Base-by-base conservation (phyloP, 2,888 invertebrate species). In the Apodemia hepburni region DNA sequence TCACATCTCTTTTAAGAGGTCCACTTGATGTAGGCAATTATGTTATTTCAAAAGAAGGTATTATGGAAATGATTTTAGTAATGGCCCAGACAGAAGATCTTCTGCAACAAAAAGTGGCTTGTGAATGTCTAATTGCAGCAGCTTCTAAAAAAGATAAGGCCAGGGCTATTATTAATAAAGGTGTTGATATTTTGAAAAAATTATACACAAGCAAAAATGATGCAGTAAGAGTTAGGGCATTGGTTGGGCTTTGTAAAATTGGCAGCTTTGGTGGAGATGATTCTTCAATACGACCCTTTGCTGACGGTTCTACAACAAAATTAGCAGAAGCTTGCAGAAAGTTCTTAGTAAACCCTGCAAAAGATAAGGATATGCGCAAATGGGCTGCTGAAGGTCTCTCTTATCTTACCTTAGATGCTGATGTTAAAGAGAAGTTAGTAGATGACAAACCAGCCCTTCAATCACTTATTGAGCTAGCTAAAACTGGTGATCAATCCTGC, bases 371-470 rank as follows among this genome's bases (percentile, higher is more conserved):
- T 76, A 95, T 98, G 80, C 93, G 97, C 59, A 96, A 97, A 76
- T 99, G 99, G 98, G 98, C 99, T 0, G 97, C 98, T 8, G 99
- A 99, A 91, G 99, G 99, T 1, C 92, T 99, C 6, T 98, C 99
- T 0, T 99, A 99, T 79, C 92, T 99, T 7, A 98, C 99, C 0
- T 92, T 99, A 64, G 99, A 99, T 91, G 99, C 98, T 11, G 99
- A 99, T 84, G 98, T 99, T 0, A 99, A 99, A 81, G 99, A 99
- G 81, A 98, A 98, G 81, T 85, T 99, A 49, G 95, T 98, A 58
- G 96, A 97, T 78, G 99, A 99, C 79, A 93, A 90, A 76, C 78
- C 94, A 18, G 97, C 98, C 0, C 89, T 99, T 62, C 94, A 94
- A 75, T 95, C 98, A 0, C 93, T 99, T 64, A 96, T 99, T 75